Evolutionary conservation across 2,113 vertebrate species (phyloP), one percentile per base, ranked within the genome.

Genomic region (Burhinus bistriatus): DNA sequence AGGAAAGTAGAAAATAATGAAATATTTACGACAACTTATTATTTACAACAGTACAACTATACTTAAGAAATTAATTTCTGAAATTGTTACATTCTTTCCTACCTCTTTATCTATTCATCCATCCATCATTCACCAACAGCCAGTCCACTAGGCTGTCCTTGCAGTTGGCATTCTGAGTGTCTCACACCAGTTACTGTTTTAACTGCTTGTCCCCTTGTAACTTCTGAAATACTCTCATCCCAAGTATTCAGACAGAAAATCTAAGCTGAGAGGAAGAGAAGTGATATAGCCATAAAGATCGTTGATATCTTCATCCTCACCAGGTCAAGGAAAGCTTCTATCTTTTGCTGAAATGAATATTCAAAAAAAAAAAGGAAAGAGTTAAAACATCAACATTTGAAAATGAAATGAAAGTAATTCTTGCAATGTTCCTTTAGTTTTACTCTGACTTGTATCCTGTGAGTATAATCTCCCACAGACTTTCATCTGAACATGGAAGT

Each of bases 221-320:
- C 12, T 87, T 87, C 21, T 65, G 64, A 90, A 94, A 88, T 42
- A 30, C 8, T 71, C 36, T 62, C 12, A n/a, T 71, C 30, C 26
- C 5, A 80, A 6, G 9, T 76, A 79, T 68, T 75, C 20, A 62
- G 27, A 40, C 4, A 69, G 71, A 88, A 83, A 79, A 85, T 36
- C 36, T 54, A 66, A 66, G 4, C 15, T 58, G 51, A 61, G 27
- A 69, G 32, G 26, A 87, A 73, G 6, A 90, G 12, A 45, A 66
- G 9, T 23, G 15, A 85, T 32, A 81, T 18, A 90, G 40, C 9
- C 42, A 66, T 51, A 45, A 45, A 38, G 32, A 36, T 21, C 23
- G 6, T 34, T 29, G 13, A 25, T 52, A 36, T n/a, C 36, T 68
- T 55, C 0, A 0, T 64, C 47, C 21, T 45, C 12, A 55, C 2